phyloP scores from a whole-genome alignment of 2,113 vertebrate species.

The Cepphus grylle region DNA sequence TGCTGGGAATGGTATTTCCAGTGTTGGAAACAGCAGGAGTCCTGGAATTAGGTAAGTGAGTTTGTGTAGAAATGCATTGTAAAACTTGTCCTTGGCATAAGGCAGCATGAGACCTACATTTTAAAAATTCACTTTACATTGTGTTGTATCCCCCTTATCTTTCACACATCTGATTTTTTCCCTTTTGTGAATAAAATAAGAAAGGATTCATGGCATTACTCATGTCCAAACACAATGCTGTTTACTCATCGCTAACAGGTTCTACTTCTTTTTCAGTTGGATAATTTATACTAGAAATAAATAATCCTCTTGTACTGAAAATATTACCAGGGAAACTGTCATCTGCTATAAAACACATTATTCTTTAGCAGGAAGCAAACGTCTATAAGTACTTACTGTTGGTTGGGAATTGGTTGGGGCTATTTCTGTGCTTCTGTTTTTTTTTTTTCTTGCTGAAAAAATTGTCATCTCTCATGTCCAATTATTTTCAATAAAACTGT shows the following conservation, averaged over 20 bases:
- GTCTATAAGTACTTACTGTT: neutral
- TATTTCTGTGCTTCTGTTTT: neutral
- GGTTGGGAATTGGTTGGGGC: rapidly evolving
- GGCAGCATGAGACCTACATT: neutral
- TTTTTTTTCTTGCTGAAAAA: neutral
- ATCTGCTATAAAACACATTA: neutral
- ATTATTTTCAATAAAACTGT: neutral
- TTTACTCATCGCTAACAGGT: neutral
- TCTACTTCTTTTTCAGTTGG: neutral
- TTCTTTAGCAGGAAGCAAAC: neutral
- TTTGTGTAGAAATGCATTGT: neutral
- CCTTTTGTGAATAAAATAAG: neutral
- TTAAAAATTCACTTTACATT: neutral
- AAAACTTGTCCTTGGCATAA: neutral
- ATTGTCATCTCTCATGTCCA: neutral
- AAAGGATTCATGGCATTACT: neutral
- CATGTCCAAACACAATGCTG: neutral
- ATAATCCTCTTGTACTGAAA: neutral
- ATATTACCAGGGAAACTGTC: neutral
- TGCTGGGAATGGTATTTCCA: neutral
- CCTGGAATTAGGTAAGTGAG: neutral
- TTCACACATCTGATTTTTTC: neutral
- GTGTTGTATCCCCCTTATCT: neutral
- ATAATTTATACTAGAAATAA: neutral
- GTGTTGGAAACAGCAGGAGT: neutral